Conservation (phyloP, 2,797 vertebrate species). For the Carcharodon carcharias region DNA sequence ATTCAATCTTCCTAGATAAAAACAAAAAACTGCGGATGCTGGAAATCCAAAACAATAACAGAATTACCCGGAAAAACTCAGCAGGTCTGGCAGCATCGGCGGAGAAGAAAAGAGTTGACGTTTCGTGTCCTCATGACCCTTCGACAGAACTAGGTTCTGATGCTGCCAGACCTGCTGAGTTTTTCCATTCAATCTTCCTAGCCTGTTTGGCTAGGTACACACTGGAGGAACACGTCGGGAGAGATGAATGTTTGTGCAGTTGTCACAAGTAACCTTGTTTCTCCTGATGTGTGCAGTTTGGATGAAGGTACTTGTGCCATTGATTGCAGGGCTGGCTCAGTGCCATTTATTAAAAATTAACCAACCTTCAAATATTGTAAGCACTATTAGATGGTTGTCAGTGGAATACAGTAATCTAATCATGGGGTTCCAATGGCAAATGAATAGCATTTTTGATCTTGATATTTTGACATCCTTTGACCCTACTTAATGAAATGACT, state of each 20-base stretch:
- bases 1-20: background rate
- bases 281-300: background rate
- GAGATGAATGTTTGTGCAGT: background rate
- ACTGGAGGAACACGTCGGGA: background rate
- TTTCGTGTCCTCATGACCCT: too few relatives aligned
- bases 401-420: constrained; percentile 23
- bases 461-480: constrained; percentile 24
- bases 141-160: too few relatives aligned
- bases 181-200: background rate
- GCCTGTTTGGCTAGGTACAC: background rate
- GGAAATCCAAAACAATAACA: too few relatives aligned
- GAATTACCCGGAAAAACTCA: too few relatives aligned
- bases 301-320: background rate
- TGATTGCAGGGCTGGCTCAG: background rate
- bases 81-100: too few relatives aligned
- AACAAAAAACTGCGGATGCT: too few relatives aligned
- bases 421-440: background rate
- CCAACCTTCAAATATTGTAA: constrained; percentile 26
- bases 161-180: too few relatives aligned
- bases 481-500: constrained; percentile 25
- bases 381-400: constrained; percentile 23
- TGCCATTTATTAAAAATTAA: constrained; percentile 33
- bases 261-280: background rate
- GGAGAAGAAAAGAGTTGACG: too few relatives aligned
- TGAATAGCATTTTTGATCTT: constrained; percentile 1